Evolutionary conservation across 2,888 invertebrate genomes (phyloP), one percentile per base, ranked within the genome.

Genomic region (Allolobophora icterica): DNA sequence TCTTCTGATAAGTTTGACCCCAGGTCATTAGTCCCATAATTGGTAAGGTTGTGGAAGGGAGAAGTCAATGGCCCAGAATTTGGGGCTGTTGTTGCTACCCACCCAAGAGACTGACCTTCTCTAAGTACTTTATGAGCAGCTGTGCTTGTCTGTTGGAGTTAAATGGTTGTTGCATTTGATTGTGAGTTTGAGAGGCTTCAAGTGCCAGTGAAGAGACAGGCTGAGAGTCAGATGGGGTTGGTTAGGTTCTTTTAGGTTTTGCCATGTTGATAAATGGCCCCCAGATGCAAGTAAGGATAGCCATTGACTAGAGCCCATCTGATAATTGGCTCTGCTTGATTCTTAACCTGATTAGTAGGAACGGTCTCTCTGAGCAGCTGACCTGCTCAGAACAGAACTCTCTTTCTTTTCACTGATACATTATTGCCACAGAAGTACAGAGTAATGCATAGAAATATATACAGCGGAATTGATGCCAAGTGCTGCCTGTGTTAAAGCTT

Each of bases 141-240:
- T 71, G 71, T 71, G 15, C 17, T 52, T 30, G 71, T 71, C 71
- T 71, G 71, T 71, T 71, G 30, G 71, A n/a, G 71, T 71, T 30
- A 71, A 71, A n/a, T 71, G 71, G 71, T 71, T 30, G 71, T 71
- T 30, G 71, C 71, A 71, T 71, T 71, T 71, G 1, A 71, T 0
- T 71, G 71, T 71, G 71, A 71, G n/a, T 71, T 71, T 71, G 71
- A 71, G n/a, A 71, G 71, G 30, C 71, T 71, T 71, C n/a, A 71
- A n/a, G 30, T 6, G 71, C n/a, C 30, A n/a, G 30, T n/a, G 71
- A n/a, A 71, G 30, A 71, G 71, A 71, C 30, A 71, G 71, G n/a
- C 30, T 30, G 71, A n/a, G 30, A 71, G 71, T n/a, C 30, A 71
- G n/a, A n/a, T 58, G 30, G 71, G 0, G 21, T 24, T 52, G 21